A percentile compares a stretch with the other conserved stretches of the same genome.
phyloP scores from a whole-genome alignment of 2,888 invertebrate species.

The Drosophila anomalipes region DNA sequence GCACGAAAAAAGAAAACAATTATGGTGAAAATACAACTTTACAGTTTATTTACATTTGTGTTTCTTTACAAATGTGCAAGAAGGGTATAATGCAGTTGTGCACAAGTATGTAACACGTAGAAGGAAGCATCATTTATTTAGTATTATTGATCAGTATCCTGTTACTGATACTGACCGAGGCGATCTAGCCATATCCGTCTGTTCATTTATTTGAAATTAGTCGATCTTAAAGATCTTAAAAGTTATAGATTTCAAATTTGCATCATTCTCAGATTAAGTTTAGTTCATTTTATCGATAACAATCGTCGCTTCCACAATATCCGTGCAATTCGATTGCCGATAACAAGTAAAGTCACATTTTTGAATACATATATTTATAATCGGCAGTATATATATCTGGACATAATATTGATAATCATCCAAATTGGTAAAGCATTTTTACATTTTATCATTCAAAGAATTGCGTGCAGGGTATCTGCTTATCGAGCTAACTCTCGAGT shows the following conservation, averaged over 20 bases:
- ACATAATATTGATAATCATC: neutral
- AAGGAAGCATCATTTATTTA: neutral
- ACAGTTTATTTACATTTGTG: slow-evolving; percentile 21
- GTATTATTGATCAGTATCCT: neutral
- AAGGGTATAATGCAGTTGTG: too few relatives aligned
- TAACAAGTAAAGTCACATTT: neutral
- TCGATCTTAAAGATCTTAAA: neutral
- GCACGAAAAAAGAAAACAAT: slow-evolving; percentile 1
- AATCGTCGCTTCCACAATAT: neutral
- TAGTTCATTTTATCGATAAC: neutral
- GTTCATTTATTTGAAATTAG: too few relatives aligned
- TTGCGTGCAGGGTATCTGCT: neutral
- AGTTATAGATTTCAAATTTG: neutral
- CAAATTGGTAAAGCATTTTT: neutral
- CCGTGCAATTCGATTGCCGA: neutral
- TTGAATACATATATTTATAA: neutral
- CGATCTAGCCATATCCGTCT: neutral
- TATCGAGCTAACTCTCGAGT: neutral
- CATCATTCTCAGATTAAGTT: neutral
- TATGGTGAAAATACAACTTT: slow-evolving; percentile 1
- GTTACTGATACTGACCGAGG: neutral
- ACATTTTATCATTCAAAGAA: neutral
- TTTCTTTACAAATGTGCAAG: neutral
- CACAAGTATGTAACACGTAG: neutral
- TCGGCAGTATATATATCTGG: neutral